Conservation (phyloP, 2,797 vertebrate genomes). For the Aplochiton taeniatus region DNA sequence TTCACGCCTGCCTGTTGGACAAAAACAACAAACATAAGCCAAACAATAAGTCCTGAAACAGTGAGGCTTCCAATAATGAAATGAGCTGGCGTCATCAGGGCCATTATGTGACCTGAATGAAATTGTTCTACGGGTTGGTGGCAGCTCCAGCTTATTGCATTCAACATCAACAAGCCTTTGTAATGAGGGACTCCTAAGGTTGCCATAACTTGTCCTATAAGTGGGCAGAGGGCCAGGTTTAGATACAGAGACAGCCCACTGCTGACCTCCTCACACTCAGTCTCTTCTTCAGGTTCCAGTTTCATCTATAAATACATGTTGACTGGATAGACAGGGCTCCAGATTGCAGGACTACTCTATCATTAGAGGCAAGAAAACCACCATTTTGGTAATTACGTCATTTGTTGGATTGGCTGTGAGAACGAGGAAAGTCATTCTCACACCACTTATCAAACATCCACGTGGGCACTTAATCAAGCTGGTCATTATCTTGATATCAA, state of each 20-base stretch:
- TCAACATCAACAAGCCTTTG: no score
- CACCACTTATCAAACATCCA: conserved; percentile 11
- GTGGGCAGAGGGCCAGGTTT: conserved; percentile 46
- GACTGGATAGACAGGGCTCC: conserved; percentile 42
- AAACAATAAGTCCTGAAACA: conserved; percentile 2
- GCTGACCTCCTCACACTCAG: conserved; percentile 57
- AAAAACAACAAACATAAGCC: conserved; percentile 18
- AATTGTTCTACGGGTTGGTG: no score
- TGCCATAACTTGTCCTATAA: conserved; percentile 24
- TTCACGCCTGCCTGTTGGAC: conserved; percentile 91
- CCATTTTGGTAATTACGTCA: conserved; percentile 45
- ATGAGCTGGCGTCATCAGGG: no score
- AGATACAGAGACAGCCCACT: conserved; percentile 48
- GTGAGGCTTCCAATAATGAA: no score
- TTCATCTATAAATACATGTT: conserved; percentile 77
- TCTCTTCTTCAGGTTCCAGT: conserved; percentile 68
- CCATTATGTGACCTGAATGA: no score
- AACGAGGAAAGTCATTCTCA: conserved; percentile 28
- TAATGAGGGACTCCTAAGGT: no score
- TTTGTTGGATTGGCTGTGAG: no score
- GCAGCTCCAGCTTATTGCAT: no score
- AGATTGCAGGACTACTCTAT: no score
- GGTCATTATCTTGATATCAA: conserved; percentile 17
- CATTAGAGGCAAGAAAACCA: conserved; percentile 19
- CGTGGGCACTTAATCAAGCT: conserved; percentile 30